Conservation (phyloP, 2,888 invertebrate genomes). For the Chrysomela aeneicollis region DNA sequence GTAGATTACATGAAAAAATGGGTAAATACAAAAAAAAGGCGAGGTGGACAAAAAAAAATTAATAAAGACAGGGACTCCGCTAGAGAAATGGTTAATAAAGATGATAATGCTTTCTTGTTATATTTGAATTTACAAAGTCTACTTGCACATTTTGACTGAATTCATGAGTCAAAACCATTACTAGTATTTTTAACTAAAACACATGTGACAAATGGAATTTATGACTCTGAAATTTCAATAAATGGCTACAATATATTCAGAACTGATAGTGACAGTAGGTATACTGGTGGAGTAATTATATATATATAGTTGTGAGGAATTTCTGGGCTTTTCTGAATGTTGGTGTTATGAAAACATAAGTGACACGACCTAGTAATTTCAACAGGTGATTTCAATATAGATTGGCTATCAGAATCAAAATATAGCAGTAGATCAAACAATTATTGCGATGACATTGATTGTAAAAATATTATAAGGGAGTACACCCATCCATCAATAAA, state of each 20-base stretch:
- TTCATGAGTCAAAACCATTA: neutral
- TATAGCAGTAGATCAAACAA: no score
- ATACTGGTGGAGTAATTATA: no score
- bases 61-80: neutral
- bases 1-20: neutral
- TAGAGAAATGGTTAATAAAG: slow-evolving; percentile 7
- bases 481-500: no score
- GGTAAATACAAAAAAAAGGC: neutral
- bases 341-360: neutral
- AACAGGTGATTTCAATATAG: no score
- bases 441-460: no score
- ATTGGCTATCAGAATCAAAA: no score
- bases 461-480: no score
- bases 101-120: slow-evolving; percentile 3
- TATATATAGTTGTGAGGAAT: slow-evolving; percentile 7
- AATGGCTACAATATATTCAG: no score
- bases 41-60: neutral
- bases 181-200: neutral
- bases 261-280: no score
- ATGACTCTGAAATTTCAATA: no score
- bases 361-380: no score
- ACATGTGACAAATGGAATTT: no score
- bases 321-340: slow-evolving; percentile 5
- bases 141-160: slow-evolving; percentile 8
- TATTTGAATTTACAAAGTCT: slow-evolving; percentile 11